Percentiles rank a stretch among this genome's conserved stretches.
Conservation (phyloP, 2,113 vertebrate species). For the Alces alces region DNA sequence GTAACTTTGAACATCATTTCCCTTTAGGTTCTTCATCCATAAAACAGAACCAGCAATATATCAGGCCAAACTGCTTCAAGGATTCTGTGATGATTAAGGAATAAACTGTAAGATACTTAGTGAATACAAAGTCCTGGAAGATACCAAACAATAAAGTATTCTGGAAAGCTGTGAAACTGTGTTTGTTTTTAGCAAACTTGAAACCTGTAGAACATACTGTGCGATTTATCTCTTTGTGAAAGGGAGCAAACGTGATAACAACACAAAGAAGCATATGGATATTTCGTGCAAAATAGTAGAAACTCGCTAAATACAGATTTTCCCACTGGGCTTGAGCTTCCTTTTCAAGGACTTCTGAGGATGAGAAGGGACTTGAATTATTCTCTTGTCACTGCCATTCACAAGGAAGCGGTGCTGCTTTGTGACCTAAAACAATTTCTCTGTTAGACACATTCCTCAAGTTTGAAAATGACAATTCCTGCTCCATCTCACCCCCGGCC, state of each 20-base stretch:
- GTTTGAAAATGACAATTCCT: background rate
- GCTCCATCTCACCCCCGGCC: accelerated
- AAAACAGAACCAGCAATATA: background rate
- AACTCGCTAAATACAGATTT: background rate
- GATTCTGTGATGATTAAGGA: constrained; percentile 10
- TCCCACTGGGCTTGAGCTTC: background rate
- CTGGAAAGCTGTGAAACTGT: constrained; percentile 19
- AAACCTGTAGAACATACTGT: background rate
- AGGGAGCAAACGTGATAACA: background rate
- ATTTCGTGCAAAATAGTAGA: background rate
- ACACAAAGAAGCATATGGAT: background rate
- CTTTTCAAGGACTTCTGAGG: background rate
- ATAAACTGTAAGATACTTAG: constrained; percentile 20
- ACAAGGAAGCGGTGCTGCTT: background rate
- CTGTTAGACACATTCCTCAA: background rate
- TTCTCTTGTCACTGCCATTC: background rate
- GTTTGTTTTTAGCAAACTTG: constrained; percentile 22
- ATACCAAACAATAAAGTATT: constrained; percentile 25
- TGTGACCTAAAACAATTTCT: background rate
- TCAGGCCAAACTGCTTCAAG: constrained; percentile 19
- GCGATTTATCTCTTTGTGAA: background rate
- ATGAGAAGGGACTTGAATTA: background rate
- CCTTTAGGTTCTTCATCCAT: background rate
- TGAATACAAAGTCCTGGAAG: constrained; percentile 32
- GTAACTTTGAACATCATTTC: constrained; percentile 16